phyloP scores from a whole-genome alignment of 2,113 vertebrate genomes.

The Panthera leo region DNA sequence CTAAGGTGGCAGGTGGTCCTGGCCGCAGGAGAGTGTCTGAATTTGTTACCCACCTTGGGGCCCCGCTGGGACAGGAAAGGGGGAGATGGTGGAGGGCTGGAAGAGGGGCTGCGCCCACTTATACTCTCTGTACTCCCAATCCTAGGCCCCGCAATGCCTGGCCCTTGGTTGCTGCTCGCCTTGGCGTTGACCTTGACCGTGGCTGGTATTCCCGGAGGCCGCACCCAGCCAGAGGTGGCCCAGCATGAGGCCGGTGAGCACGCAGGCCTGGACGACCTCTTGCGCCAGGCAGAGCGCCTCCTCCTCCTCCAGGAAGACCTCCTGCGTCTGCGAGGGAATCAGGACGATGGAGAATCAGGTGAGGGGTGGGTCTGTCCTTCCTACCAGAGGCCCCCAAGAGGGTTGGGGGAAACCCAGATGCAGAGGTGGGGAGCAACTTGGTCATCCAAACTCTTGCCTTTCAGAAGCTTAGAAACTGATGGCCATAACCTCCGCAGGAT shows the following conservation, averaged over 20 bases:
- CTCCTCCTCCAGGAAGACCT: constrained; percentile 44
- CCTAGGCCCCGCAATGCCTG: constrained; percentile 45
- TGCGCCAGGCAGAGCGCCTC: constrained; percentile 16
- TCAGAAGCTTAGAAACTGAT: neutral
- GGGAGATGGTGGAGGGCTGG: neutral
- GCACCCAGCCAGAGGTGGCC: neutral
- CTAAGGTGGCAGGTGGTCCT: neutral
- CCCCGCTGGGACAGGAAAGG: neutral
- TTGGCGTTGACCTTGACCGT: constrained; percentile 37
- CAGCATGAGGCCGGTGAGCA: neutral
- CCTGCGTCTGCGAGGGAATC: neutral
- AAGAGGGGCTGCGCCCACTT: accelerated
- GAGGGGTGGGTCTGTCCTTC: neutral
- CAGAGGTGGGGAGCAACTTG: neutral
- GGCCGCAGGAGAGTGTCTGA: neutral
- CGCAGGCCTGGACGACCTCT: neutral
- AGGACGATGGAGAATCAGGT: neutral
- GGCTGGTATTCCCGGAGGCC: neutral
- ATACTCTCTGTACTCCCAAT: neutral
- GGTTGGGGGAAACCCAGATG: accelerated
- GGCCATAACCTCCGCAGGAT: accelerated
- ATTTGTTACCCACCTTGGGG: neutral
- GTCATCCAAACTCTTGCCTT: neutral
- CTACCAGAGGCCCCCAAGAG: accelerated
- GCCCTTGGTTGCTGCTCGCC: constrained; percentile 50